A percentile compares a stretch with the other conserved stretches of the same genome.
These are phyloP conservation scores for Zoanthus sociatus DNA, from an alignment of 92 coral and sea anemone species.

Conservation along the genomic window DNA sequence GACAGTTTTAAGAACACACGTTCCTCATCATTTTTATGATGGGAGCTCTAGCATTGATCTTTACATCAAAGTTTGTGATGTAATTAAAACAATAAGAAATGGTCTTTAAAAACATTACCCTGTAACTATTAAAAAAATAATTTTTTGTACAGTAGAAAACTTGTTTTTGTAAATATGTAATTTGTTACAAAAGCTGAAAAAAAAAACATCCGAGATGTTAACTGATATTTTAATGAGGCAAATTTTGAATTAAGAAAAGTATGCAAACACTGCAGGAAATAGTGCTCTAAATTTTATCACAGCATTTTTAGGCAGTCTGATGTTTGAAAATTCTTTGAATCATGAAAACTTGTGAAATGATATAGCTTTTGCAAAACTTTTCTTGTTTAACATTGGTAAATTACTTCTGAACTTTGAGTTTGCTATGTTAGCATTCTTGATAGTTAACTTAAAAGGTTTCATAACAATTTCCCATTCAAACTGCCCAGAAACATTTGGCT, in stretches of 20 bases:
- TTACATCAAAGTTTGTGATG: conserved; percentile 51
- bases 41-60: conserved; percentile 59
- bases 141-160: not conserved
- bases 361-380: no score
- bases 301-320: no score
- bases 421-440: no score
- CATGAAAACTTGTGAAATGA: no score
- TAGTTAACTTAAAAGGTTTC: not conserved
- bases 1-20: conserved; percentile 42
- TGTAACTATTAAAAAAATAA: not conserved
- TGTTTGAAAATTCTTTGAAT: no score
- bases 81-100: conserved; percentile 21
- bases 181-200: not conserved
- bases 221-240: not conserved
- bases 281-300: no score
- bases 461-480: not conserved
- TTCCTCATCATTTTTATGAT: conserved; percentile 65
- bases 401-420: no score
- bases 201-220: not conserved
- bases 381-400: no score
- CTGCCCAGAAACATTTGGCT: not conserved
- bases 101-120: not conserved
- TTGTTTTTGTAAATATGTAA: not conserved
- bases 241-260: conserved; percentile 2
- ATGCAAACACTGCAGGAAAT: not conserved